These are phyloP conservation scores for Pelobates fuscus DNA, from an alignment of 2,113 vertebrate species.

Conservation along the genomic window DNA sequence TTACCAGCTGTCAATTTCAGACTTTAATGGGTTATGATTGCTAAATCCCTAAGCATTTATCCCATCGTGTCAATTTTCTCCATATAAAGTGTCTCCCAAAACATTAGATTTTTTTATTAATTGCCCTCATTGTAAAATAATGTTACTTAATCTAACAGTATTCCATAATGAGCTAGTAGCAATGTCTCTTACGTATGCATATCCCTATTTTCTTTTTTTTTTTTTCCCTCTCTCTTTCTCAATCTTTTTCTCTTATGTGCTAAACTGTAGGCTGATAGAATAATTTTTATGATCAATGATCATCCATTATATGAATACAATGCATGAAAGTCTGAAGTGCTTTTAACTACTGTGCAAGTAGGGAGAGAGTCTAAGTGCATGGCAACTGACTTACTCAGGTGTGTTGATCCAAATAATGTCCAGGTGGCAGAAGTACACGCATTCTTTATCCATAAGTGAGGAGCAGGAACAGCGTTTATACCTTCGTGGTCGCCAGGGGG, in stretches of 20 bases:
- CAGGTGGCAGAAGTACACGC: conserved; percentile 97
- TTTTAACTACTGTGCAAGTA: background rate
- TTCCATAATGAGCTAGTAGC: background rate
- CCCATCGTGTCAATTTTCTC: background rate
- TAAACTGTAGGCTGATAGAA: no score
- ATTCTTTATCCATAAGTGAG: conserved; percentile 90
- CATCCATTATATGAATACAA: no score
- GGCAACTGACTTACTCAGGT: conserved; percentile 82
- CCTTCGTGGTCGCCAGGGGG: conserved; percentile 63
- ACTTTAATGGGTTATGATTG: background rate
- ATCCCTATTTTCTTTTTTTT: background rate
- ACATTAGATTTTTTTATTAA: background rate
- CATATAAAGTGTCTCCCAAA: background rate
- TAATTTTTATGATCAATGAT: no score
- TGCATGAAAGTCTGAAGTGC: background rate
- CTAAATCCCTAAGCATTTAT: background rate
- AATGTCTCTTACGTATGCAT: background rate
- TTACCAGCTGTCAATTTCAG: conserved; percentile 38
- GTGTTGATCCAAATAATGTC: conserved; percentile 99
- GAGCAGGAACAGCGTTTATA: conserved; percentile 92
- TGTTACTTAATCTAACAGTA: background rate
- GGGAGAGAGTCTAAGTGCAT: background rate
- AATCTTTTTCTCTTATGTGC: no score
- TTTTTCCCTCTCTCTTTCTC: no score
- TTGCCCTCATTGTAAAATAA: background rate